Evolutionary conservation across 2,888 invertebrate genomes (phyloP).

Genomic region (Drosophila merina): DNA sequence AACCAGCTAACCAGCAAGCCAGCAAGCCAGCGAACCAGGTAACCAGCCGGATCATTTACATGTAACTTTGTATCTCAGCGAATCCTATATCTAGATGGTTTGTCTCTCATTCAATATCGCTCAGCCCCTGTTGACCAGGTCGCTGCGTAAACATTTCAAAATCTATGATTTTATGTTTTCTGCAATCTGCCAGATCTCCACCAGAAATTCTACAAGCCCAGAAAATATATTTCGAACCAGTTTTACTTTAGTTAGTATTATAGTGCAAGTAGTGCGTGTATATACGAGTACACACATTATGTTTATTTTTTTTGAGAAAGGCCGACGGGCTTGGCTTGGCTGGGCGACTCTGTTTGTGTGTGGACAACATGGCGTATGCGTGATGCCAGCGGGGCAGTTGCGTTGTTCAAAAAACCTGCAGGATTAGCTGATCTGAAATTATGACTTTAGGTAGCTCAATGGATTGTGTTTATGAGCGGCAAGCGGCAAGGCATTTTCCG

Average conservation of each 20-base stretch:
- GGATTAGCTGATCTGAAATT: conserved; percentile 46
- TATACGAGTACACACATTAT: not conserved
- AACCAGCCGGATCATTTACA: conserved; percentile 52
- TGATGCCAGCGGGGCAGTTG: conserved; percentile 53
- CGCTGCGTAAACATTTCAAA: conserved; percentile 73
- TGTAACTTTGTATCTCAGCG: conserved; percentile 48
- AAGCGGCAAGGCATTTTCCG: conserved; percentile 27
- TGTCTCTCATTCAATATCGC: conserved; percentile 58
- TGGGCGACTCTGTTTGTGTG: conserved; percentile 8
- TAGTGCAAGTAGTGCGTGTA: conserved; percentile 59
- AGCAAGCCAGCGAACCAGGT: no score
- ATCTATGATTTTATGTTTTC: conserved; percentile 67
- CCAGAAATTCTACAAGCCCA: conserved; percentile 61
- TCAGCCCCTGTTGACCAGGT: conserved; percentile 16
- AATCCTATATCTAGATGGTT: conserved; percentile 65
- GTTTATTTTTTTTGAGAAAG: conserved; percentile 50
- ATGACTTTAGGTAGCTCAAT: conserved; percentile 56
- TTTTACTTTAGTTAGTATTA: conserved; percentile 65
- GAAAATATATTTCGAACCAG: conserved; percentile 59
- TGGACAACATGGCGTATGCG: conserved; percentile 65
- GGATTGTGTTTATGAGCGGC: conserved; percentile 31
- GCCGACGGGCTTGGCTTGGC: conserved; percentile 60
- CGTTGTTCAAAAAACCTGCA: conserved; percentile 33
- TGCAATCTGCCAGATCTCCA: conserved; percentile 58
- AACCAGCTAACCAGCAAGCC: not conserved